These are phyloP conservation scores for Oscheius sp. DNA, from an alignment of 1,140 invertebrate species.

Conservation along the genomic window DNA sequence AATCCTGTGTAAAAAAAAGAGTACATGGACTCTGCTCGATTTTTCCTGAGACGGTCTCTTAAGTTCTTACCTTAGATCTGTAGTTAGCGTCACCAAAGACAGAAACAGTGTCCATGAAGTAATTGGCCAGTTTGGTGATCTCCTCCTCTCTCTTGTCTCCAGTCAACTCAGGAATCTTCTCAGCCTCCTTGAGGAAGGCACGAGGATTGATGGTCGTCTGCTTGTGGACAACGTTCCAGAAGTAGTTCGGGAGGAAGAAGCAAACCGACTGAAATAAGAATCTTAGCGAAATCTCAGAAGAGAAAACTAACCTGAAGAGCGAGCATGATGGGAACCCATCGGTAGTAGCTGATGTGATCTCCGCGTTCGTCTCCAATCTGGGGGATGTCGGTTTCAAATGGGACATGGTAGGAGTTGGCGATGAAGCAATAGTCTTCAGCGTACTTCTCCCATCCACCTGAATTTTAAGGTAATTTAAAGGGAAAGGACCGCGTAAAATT, in stretches of 20 bases:
- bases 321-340: conserved; percentile 58
- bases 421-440: conserved; percentile 57
- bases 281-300: not conserved
- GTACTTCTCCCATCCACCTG: conserved; percentile 54
- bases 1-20: too few relatives aligned
- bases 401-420: conserved; percentile 56
- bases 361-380: conserved; percentile 2
- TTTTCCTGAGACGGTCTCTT: too few relatives aligned
- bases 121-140: conserved; percentile 2
- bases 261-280: conserved; percentile 24
- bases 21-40: too few relatives aligned
- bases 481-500: too few relatives aligned
- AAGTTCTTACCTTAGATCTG: not conserved
- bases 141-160: conserved; percentile 52
- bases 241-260: conserved; percentile 54
- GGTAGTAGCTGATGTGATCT: conserved; percentile 55
- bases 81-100: not conserved
- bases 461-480: too few relatives aligned
- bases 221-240: conserved; percentile 59
- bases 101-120: conserved; percentile 15
- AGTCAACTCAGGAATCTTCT: conserved; percentile 22
- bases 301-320: conserved; percentile 46
- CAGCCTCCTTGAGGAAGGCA: conserved; percentile 31
- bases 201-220: conserved; percentile 42
- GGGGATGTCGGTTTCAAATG: conserved; percentile 46